These are phyloP conservation scores for Tretioscincus oriximinensis DNA, from an alignment of 2,113 vertebrate genomes.

Conservation along the genomic window DNA sequence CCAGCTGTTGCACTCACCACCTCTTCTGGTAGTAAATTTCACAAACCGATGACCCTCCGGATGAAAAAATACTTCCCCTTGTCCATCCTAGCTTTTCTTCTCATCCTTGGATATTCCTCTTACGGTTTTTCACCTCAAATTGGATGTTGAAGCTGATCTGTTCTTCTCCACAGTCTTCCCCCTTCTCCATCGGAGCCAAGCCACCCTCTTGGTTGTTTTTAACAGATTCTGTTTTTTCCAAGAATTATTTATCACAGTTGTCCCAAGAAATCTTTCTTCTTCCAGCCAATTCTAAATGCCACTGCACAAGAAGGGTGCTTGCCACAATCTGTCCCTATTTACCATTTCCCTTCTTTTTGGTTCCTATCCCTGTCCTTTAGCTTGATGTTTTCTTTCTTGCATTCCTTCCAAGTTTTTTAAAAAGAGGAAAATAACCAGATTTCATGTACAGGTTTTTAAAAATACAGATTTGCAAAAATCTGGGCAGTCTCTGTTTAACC, in stretches of 20 bases:
- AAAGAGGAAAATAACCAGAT: neutral
- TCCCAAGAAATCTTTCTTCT: conserved; percentile 3
- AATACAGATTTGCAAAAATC: neutral
- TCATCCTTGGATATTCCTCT: neutral
- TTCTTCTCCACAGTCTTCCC: neutral
- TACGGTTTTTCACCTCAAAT: neutral
- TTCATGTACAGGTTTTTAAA: neutral
- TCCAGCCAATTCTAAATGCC: conserved; percentile 8
- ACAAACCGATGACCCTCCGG: too few relatives aligned
- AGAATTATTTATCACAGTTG: conserved; percentile 2
- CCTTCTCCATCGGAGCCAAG: neutral
- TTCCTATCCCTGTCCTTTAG: rapidly evolving
- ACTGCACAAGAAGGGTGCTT: neutral
- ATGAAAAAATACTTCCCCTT: neutral
- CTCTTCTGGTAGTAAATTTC: too few relatives aligned
- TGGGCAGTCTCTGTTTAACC: too few relatives aligned
- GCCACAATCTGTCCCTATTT: neutral
- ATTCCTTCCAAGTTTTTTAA: neutral
- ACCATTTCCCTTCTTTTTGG: neutral
- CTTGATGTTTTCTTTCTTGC: neutral
- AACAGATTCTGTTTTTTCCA: conserved; percentile 28
- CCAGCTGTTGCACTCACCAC: too few relatives aligned
- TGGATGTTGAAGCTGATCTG: neutral
- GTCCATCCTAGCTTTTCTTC: neutral
- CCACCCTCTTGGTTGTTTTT: conserved; percentile 5